Evolutionary conservation across 2,888 invertebrate genomes (phyloP), one percentile per base, ranked within the genome.

Genomic region (Drosophila atroscutellata): DNA sequence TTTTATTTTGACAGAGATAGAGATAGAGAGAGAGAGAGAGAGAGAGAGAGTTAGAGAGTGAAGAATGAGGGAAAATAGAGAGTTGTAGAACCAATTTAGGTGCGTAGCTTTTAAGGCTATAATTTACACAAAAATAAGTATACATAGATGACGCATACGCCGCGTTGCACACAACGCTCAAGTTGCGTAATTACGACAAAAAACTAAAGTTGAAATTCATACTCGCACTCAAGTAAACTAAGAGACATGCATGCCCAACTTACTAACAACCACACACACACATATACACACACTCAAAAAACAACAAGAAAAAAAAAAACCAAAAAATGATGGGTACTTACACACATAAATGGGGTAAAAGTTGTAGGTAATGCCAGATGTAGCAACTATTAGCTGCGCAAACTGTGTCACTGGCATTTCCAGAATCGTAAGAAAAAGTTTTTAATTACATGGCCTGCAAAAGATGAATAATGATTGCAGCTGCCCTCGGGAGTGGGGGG

Each of bases 131-230:
- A 75, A 74, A 83, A 81, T 73, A 74, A 75, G 86, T 66, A 82
- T 81, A 82, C 82, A 82, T 75, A 64, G 24, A 72, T 73, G 72
- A 62, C 60, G 71, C 60, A 79, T 64, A 72, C 79, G 75, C 77
- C 63, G 78, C 70, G 77, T 74, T 77, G 87, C 84, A 78, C 75
- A 77, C 82, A 75, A 81, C 72, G 80, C 81, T 86, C 81, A 84
- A 84, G 83, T 83, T 80, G 73, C 86, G 77, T 83, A 81, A 81
- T 83, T 83, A 80, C 62, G 75, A 70, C 64, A 28, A 67, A 61
- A 77, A 85, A 84, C 89, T 86, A 84, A 84, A 77, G 79, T 86
- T 86, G 77, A 84, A 86, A 84, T 86, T 88, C 86, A 88, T 86
- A 88, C 89, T 88, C 86, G 89, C 89, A 86, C 86, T 80, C 78